Evolutionary conservation across 2,888 invertebrate species (phyloP), one percentile per base, ranked within the genome.

Genomic region (Bellardia pandia): DNA sequence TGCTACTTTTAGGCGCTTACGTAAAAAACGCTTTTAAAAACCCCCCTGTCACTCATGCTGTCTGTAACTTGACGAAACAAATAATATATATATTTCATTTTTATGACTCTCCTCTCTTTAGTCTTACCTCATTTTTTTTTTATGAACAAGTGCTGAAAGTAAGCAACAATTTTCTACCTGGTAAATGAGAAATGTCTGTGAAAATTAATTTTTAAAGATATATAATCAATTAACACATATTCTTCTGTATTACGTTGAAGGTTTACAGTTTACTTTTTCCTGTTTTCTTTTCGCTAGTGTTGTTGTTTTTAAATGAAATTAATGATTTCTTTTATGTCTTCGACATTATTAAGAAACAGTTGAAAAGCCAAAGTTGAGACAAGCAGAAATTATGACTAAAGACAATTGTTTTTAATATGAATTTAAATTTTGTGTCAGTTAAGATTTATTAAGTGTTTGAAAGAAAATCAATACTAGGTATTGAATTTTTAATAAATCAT

Each of bases 221-320:
- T 68, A 48, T 51, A 80, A 86, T 77, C 84, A 86, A 86, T 86
- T 86, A 81, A 76, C 78, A 75, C 16, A 71, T 62, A 23, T 75
- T 56, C 33, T 33, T 62, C 53, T 66, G 37, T 51, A 45, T 45
- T 3, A 40, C 14, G 8, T 64, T 53, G 37, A 7, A 30, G 42
- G 40, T 8, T 1, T 40, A 5, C 1, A 23, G 45, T 45, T 60
- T 64, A 5, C 37, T 77, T 42, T 37, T 51, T 71, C 7, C 16
- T 16, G 23, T 11, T 45, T 11, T 64, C 30, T 8, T 13, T 11
- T 9, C 16, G 6, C 4, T 33, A 58, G 48, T 53, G 14, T 58
- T 37, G 0, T 66, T 56, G 9, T 51, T 37, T 53, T 66, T 53
- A 64, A 23, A 56, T 9, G 45, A 80, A 66, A 74, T 80, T 53